phyloP scores from a whole-genome alignment of 2,113 vertebrate genomes.

The Oxyruncus cristatus region DNA sequence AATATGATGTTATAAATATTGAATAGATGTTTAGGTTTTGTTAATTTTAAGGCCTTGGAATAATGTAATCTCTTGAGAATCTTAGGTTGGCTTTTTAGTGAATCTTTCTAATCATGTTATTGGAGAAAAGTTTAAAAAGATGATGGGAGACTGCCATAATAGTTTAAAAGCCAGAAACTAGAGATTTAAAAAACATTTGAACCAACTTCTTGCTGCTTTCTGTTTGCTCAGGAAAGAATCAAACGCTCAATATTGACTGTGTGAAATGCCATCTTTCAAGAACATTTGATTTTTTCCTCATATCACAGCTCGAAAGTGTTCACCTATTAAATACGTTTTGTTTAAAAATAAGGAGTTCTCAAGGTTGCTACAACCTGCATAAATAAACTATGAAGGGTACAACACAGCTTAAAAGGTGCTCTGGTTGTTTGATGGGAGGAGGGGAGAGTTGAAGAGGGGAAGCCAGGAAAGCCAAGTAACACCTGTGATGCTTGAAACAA shows the following conservation, averaged over 20 bases:
- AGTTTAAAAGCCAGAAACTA: background rate
- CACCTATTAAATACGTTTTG: background rate
- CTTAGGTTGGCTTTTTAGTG: background rate
- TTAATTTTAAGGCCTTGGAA: background rate
- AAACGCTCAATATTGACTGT: background rate
- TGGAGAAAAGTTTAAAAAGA: background rate
- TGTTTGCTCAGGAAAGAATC: background rate
- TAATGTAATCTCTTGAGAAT: background rate
- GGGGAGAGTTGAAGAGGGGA: background rate
- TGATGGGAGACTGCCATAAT: background rate
- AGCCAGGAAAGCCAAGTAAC: background rate
- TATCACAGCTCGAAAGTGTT: background rate
- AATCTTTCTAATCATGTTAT: background rate
- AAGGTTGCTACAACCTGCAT: background rate
- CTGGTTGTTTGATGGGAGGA: background rate
- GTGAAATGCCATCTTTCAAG: background rate
- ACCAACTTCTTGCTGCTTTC: background rate
- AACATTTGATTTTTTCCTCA: background rate
- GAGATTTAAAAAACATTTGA: background rate
- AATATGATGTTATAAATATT: background rate
- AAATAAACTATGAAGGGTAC: background rate
- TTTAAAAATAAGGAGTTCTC: background rate
- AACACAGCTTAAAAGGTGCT: background rate
- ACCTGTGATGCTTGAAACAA: background rate
- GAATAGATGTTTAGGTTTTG: background rate